Percentiles rank a stretch among this genome's conserved stretches.
Evolutionary conservation across 1,140 invertebrate genomes (phyloP).

Genomic region (Panagrolaimus sp.): DNA sequence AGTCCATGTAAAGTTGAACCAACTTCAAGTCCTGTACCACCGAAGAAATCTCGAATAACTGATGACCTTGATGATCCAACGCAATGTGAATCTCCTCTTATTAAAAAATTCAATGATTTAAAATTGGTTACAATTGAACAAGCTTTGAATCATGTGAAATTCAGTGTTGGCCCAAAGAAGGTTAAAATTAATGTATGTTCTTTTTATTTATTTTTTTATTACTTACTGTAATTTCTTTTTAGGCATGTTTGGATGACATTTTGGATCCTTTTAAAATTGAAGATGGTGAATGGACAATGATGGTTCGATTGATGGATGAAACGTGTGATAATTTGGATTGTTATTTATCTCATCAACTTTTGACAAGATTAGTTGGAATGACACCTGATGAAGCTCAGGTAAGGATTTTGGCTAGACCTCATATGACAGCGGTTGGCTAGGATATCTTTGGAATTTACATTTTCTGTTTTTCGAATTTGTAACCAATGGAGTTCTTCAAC

Average conservation of each 20-base stretch:
- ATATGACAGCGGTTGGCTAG: too few relatives aligned
- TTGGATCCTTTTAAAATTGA: background rate
- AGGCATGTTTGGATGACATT: background rate
- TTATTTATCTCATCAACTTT: background rate
- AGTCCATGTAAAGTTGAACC: too few relatives aligned
- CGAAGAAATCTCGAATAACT: background rate
- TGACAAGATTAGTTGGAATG: background rate
- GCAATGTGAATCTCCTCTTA: background rate
- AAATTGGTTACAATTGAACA: background rate
- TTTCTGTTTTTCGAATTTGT: too few relatives aligned
- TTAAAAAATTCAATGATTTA: background rate
- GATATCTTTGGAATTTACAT: too few relatives aligned
- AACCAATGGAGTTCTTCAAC: too few relatives aligned
- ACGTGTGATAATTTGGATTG: background rate
- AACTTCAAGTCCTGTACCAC: too few relatives aligned
- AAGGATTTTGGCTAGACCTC: too few relatives aligned
- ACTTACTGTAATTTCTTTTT: background rate
- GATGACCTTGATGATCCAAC: background rate
- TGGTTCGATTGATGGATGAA: background rate
- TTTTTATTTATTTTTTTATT: background rate
- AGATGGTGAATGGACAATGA: conserved; percentile 13
- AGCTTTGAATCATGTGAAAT: background rate
- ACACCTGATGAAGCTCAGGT: background rate
- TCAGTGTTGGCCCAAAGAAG: background rate
- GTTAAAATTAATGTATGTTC: conserved; percentile 1